Base-by-base conservation (phyloP, 2,113 vertebrate genomes). In the Sinocyclocheilus grahami region DNA sequence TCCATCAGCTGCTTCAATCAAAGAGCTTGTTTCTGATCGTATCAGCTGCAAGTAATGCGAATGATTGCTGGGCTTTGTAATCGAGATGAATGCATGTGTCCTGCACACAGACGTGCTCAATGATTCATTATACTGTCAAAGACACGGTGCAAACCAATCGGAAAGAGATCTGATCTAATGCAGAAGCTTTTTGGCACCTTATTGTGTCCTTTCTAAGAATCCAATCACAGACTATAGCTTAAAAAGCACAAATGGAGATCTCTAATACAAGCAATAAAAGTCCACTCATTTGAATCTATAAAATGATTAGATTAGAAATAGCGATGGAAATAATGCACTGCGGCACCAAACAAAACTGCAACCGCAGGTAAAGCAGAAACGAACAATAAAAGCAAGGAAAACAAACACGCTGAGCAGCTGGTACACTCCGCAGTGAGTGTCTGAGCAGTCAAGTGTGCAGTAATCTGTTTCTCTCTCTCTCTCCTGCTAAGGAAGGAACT, bases 381-480 rank as follows among this genome's bases (percentile, higher is more conserved):
- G 5, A 53, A 77, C 74, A 8, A 27, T 27, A 16, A 30, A 77
- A 53, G 46, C n/a, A 10, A 24, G 5, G n/a, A n/a, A 46, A n/a
- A n/a, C 37, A 58, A 75, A 48, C 37, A 87, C 27, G 22, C 42
- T 30, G 11, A 65, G 39, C 67, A 78, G 65, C 75, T 75, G 72
- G 51, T 53, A 53, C 39, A 76, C 71, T 20, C 74, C 20, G 63
- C 22, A 74, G 65, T 24, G 30, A 86, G 20, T 48, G 14, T 27
- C 39, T 30, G 37, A 53, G 75, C 71, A 78, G 33, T 82, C 63
- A 88, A 83, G 74, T 85, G 79, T 60, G 82, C 53, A 39, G 48
- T 58, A 78, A 78, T 78, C 67, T 88, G 71, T 42, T 27, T 77
- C 80, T 83, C 86, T 69, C 72, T 86, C 48, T 69, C 72, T 86